These are phyloP conservation scores for Lepilemur septentrionalis DNA, from an alignment of 2,797 vertebrate genomes.

Conservation along the genomic window DNA sequence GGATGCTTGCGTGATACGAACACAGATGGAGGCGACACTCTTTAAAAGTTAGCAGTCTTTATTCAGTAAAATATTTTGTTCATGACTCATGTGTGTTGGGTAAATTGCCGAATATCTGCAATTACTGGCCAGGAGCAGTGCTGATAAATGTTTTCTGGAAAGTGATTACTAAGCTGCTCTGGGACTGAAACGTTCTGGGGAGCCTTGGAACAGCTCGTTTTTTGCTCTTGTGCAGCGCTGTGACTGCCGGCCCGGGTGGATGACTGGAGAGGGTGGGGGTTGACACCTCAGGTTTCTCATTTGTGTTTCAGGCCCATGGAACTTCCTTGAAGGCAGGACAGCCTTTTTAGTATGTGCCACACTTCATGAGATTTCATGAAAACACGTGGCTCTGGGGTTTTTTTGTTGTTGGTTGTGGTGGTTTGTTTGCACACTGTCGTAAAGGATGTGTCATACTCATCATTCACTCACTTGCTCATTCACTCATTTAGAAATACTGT, in stretches of 20 bases:
- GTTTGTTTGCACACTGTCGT: neutral
- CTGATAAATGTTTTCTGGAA: conserved; percentile 46
- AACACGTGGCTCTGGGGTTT: neutral
- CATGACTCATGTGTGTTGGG: conserved; percentile 27
- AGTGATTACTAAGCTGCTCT: conserved; percentile 50
- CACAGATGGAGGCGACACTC: neutral
- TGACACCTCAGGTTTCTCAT: neutral
- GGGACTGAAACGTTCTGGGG: neutral
- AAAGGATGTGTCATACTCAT: neutral
- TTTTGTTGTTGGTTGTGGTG: neutral
- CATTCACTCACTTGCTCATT: neutral
- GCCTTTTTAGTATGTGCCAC: neutral
- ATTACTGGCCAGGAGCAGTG: neutral
- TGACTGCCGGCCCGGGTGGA: neutral
- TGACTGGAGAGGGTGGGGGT: no score
- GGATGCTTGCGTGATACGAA: neutral
- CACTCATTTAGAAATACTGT: neutral
- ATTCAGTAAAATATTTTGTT: conserved; percentile 31
- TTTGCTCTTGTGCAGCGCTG: no score
- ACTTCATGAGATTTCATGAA: neutral
- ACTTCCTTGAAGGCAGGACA: neutral
- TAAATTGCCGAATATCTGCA: conserved; percentile 39
- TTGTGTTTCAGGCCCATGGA: neutral
- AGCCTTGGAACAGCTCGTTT: neutral
- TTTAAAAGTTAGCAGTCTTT: neutral